These are phyloP conservation scores for Athene noctua DNA, from an alignment of 2,113 vertebrate genomes.

Conservation along the genomic window DNA sequence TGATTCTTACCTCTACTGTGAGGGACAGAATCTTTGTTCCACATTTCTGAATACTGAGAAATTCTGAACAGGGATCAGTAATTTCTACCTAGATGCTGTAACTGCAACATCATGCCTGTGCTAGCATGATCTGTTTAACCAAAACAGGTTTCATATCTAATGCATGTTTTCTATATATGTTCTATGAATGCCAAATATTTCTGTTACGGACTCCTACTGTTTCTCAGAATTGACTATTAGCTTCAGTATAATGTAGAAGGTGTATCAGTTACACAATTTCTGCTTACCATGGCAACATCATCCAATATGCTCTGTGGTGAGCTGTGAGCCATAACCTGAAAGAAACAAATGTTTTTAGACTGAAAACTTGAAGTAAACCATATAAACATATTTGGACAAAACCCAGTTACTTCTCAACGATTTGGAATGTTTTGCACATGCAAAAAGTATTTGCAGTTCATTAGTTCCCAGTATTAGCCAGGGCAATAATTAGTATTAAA, in stretches of 20 bases:
- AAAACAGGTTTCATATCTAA: background rate
- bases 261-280: background rate
- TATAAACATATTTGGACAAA: background rate
- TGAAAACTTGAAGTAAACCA: background rate
- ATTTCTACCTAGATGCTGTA: background rate
- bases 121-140: background rate
- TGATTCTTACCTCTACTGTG: background rate
- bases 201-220: background rate
- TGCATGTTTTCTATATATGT: background rate
- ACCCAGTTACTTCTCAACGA: background rate
- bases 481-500: background rate
- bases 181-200: background rate
- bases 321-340: slow-evolving; percentile 98
- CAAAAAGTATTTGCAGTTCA: background rate
- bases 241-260: background rate
- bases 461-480: background rate
- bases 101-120: background rate
- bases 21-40: background rate
- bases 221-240: background rate
- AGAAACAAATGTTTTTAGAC: slow-evolving; percentile 6
- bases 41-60: background rate
- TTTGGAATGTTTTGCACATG: background rate
- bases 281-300: slow-evolving; percentile 98
- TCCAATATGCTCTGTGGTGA: slow-evolving; percentile 96
- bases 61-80: background rate